A percentile compares a stretch with the other conserved stretches of the same genome.
phyloP scores from a whole-genome alignment of 2,113 vertebrate genomes.

The Oryzias javanicus region DNA sequence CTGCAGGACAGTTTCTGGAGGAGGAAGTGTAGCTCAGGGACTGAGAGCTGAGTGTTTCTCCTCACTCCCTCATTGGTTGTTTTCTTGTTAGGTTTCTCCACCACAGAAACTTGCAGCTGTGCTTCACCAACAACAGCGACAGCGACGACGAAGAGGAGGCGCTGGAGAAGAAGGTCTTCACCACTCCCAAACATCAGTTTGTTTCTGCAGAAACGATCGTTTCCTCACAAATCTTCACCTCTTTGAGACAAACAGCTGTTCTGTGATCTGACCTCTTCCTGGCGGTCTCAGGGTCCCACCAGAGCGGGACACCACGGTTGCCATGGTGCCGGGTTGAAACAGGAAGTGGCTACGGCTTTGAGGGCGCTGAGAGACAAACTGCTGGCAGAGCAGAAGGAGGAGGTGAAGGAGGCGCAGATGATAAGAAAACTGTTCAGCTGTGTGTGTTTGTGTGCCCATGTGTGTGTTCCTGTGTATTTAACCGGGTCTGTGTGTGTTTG shows the following conservation, averaged over 20 bases:
- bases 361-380: conserved; percentile 68
- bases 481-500: conserved; percentile 24
- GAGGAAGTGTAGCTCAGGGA: no score
- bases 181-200: neutral
- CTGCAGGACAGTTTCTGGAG: no score
- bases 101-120: conserved; percentile 77
- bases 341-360: conserved; percentile 69
- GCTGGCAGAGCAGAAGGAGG: conserved; percentile 61
- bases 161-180: conserved; percentile 49
- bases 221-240: neutral
- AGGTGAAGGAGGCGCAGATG: conserved; percentile 29
- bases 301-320: conserved; percentile 34
- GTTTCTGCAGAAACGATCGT: no score
- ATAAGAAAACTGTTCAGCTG: neutral
- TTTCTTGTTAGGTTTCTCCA: conserved; percentile 59
- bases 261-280: conserved; percentile 16
- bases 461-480: conserved; percentile 37
- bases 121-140: conserved; percentile 78
- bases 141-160: conserved; percentile 69
- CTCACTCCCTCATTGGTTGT: no score
- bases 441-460: conserved; percentile 36
- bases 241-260: neutral
- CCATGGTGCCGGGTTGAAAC: conserved; percentile 61
- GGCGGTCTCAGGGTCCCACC: conserved; percentile 43
- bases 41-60: no score